A percentile compares a stretch with the other conserved stretches of the same genome.
Evolutionary conservation across 2,113 vertebrate species (phyloP).

Genomic region (Ivindomyrus marchei): DNA sequence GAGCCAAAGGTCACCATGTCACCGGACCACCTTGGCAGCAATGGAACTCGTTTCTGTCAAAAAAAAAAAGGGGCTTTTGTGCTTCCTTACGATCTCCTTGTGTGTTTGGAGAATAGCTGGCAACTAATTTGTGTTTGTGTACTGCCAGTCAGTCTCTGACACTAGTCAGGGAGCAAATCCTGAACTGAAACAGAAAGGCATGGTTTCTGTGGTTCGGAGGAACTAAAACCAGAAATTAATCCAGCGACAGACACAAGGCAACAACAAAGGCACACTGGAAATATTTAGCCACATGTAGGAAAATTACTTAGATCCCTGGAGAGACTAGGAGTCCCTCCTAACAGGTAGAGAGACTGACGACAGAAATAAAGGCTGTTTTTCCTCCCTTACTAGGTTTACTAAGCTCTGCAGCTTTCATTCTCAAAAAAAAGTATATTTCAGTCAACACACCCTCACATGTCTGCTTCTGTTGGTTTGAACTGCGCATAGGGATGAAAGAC

Average conservation of each 20-base stretch:
- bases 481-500: background rate
- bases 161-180: background rate
- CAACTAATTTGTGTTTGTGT: background rate
- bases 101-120: background rate
- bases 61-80: slow-evolving; percentile 22
- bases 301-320: background rate
- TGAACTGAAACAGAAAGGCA: background rate
- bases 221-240: background rate
- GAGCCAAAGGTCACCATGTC: slow-evolving; percentile 27
- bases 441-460: background rate
- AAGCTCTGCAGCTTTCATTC: background rate
- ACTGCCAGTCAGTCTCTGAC: background rate
- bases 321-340: background rate
- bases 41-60: slow-evolving; percentile 35
- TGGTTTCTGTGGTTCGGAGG: background rate
- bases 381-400: background rate
- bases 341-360: background rate
- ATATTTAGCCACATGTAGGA: background rate
- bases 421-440: background rate
- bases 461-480: background rate
- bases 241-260: background rate
- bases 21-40: slow-evolving; percentile 46
- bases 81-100: background rate
- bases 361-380: background rate
- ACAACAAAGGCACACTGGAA: background rate